Percentiles rank a stretch among this genome's conserved stretches.
Evolutionary conservation across 1,140 invertebrate species (phyloP).

Genomic region (Drosophila kanapiae): DNA sequence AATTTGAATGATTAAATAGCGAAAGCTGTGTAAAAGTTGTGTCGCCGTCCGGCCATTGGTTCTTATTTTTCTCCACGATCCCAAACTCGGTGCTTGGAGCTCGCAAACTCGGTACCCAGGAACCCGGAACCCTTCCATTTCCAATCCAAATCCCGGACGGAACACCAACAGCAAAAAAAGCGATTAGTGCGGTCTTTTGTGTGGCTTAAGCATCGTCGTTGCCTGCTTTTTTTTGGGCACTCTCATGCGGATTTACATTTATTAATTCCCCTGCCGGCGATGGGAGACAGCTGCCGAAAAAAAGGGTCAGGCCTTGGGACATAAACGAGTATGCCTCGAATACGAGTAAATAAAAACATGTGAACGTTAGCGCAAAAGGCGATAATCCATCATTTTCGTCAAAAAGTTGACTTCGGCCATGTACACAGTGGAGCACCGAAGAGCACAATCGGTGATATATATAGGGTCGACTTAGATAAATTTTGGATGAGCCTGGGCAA

Average conservation of each 20-base stretch:
- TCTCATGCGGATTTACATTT: conserved; percentile 72
- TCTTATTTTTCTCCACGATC: conserved; percentile 12
- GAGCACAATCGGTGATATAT: not conserved
- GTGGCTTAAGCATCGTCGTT: conserved; percentile 53
- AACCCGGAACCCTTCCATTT: conserved; percentile 27
- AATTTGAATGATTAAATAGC: conserved; percentile 82
- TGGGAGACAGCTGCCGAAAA: conserved; percentile 35
- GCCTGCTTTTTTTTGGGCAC: conserved; percentile 38
- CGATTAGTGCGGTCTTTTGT: conserved; percentile 73
- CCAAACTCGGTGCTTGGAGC: not conserved
- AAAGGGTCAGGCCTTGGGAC: conserved; percentile 43
- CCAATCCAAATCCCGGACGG: conserved; percentile 32
- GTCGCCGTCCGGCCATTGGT: conserved; percentile 28
- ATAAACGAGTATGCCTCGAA: conserved; percentile 8
- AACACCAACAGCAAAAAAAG: conserved; percentile 44
- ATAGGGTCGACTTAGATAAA: not conserved
- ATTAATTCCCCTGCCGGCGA: conserved; percentile 55
- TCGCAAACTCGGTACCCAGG: not conserved
- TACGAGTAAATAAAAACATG: conserved; percentile 58
- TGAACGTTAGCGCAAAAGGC: conserved; percentile 39
- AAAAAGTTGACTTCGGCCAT: conserved; percentile 35
- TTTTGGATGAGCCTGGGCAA: not conserved
- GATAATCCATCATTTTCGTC: conserved; percentile 73
- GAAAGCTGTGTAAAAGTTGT: conserved; percentile 63
- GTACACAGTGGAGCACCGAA: conserved; percentile 15